Evolutionary conservation across 2,888 invertebrate species (phyloP).

Genomic region (Tolmerus cingulatus): DNA sequence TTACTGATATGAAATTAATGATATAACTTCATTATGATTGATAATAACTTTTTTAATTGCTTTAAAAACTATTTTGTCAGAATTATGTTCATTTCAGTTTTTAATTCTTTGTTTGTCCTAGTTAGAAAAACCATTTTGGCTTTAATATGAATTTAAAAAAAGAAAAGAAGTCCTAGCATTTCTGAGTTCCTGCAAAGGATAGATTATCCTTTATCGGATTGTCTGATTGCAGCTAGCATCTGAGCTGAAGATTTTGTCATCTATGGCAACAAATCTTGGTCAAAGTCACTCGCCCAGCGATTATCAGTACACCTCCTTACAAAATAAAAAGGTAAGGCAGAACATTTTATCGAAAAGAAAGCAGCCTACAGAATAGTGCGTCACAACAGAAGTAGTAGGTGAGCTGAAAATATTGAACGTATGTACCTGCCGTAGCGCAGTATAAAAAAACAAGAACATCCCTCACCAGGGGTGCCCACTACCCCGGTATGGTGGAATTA

Average conservation of each 20-base stretch:
- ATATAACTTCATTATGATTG: too few relatives aligned
- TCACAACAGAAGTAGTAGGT: neutral
- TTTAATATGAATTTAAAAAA: too few relatives aligned
- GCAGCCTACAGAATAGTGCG: neutral
- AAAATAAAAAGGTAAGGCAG: neutral
- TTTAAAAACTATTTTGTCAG: too few relatives aligned
- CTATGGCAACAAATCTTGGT: neutral
- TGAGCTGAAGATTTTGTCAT: neutral
- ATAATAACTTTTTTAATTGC: too few relatives aligned
- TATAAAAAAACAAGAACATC: neutral
- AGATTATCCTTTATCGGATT: neutral
- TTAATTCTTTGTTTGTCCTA: too few relatives aligned
- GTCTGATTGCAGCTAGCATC: neutral
- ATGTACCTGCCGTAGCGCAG: neutral
- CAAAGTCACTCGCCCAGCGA: neutral
- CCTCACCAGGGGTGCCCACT: neutral
- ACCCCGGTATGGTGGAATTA: neutral
- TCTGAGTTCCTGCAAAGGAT: neutral
- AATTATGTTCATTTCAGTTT: too few relatives aligned
- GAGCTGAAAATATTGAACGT: neutral
- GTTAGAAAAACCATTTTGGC: too few relatives aligned
- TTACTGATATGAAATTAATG: too few relatives aligned
- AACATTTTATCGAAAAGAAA: neutral
- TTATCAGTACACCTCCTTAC: neutral
- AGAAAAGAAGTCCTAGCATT: too few relatives aligned